These are phyloP conservation scores for Alviniconcha strummeri DNA, from an alignment of 2,888 invertebrate species.

Conservation along the genomic window DNA sequence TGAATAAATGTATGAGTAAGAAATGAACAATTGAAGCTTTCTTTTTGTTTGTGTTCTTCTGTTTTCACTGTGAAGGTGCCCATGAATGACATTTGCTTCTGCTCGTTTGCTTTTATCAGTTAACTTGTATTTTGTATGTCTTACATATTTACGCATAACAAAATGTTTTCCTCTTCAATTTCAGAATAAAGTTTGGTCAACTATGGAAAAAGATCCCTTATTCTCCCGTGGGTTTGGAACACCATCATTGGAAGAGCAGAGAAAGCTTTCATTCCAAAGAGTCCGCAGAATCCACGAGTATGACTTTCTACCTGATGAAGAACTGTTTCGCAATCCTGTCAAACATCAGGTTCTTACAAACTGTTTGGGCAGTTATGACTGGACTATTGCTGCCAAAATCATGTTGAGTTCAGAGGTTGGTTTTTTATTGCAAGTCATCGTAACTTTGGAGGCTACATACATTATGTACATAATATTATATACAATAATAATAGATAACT, in stretches of 20 bases:
- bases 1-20: too few relatives aligned
- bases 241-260: slow-evolving; percentile 81
- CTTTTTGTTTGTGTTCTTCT: too few relatives aligned
- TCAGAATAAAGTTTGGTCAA: slow-evolving; percentile 86
- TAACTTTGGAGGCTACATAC: too few relatives aligned
- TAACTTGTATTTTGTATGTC: not conserved
- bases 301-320: slow-evolving; percentile 78
- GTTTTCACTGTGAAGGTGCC: too few relatives aligned
- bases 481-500: too few relatives aligned
- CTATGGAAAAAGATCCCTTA: slow-evolving; percentile 85
- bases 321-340: slow-evolving; percentile 73
- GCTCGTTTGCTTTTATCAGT: too few relatives aligned
- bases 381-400: slow-evolving; percentile 71
- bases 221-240: slow-evolving; percentile 81
- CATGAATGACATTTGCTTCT: too few relatives aligned
- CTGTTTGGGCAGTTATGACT: slow-evolving; percentile 72
- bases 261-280: slow-evolving; percentile 74
- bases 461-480: too few relatives aligned
- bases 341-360: slow-evolving; percentile 66
- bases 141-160: not conserved
- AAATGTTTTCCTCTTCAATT: slow-evolving; percentile 48
- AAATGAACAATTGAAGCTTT: too few relatives aligned
- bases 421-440: not conserved
- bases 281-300: slow-evolving; percentile 80
- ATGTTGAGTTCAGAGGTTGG: slow-evolving; percentile 66